Percentiles rank a stretch among this genome's conserved stretches.
These are phyloP conservation scores for Nymphalis io DNA, from an alignment of 1,140 invertebrate genomes.

Conservation along the genomic window DNA sequence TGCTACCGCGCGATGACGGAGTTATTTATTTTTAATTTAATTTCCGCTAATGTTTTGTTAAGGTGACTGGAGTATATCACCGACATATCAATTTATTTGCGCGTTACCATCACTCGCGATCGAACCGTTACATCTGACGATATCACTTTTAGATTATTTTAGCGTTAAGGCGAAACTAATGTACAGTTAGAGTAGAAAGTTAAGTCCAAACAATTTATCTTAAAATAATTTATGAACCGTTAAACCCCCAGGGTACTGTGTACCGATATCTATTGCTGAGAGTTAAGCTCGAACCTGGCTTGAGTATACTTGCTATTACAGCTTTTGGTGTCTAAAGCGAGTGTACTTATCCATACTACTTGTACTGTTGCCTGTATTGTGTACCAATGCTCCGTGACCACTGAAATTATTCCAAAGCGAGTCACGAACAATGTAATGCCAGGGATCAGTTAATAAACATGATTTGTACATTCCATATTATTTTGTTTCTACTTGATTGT, in stretches of 20 bases:
- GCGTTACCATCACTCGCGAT: slow-evolving; percentile 57
- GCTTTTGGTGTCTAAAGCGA: slow-evolving; percentile 79
- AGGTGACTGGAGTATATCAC: slow-evolving; percentile 65
- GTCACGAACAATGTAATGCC: slow-evolving; percentile 80
- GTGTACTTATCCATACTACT: slow-evolving; percentile 69
- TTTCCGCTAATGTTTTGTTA: slow-evolving; percentile 54
- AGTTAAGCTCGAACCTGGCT: slow-evolving; percentile 72
- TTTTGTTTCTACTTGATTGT: slow-evolving; percentile 81
- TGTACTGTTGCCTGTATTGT: slow-evolving; percentile 52
- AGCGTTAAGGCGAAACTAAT: slow-evolving; percentile 82
- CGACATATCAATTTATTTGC: slow-evolving; percentile 72
- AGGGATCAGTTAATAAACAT: slow-evolving; percentile 82
- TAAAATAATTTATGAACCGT: slow-evolving; percentile 76
- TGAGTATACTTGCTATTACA: slow-evolving; percentile 63
- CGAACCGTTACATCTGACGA: slow-evolving; percentile 68
- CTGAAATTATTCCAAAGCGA: slow-evolving; percentile 56
- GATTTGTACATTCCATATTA: slow-evolving; percentile 86
- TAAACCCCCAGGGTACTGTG: slow-evolving; percentile 71
- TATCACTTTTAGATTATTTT: slow-evolving; percentile 81
- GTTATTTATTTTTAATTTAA: slow-evolving; percentile 65
- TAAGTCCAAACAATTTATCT: slow-evolving; percentile 79
- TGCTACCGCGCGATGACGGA: slow-evolving; percentile 72
- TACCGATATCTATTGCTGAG: slow-evolving; percentile 65
- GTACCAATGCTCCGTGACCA: slow-evolving; percentile 56
- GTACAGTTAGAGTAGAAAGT: slow-evolving; percentile 82